A percentile compares a stretch with the other conserved stretches of the same genome.
phyloP scores from a whole-genome alignment of 2,113 vertebrate genomes.

The Mionectes macconnelli region DNA sequence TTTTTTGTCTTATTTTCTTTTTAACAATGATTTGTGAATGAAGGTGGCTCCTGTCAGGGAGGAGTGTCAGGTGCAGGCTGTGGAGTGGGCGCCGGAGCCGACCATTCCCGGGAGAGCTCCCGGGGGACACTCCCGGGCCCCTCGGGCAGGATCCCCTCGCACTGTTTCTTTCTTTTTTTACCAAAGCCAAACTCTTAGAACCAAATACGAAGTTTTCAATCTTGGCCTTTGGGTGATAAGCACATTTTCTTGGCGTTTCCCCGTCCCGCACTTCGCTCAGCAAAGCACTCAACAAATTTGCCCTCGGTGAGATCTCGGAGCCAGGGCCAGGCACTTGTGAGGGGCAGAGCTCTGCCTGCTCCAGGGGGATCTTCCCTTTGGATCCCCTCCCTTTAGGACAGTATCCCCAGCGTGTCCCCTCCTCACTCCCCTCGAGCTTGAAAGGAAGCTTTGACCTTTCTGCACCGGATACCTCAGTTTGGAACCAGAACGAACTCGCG shows the following conservation, averaged over 20 bases:
- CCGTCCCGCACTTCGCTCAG: neutral
- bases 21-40: neutral
- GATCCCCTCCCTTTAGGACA: neutral
- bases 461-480: slow-evolving; percentile 75
- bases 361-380: neutral
- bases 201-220: slow-evolving; percentile 20
- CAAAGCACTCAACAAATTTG: neutral
- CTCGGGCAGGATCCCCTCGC: neutral
- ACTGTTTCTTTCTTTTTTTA: neutral
- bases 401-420: neutral
- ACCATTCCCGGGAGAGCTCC: neutral
- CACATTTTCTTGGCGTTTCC: neutral
- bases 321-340: neutral
- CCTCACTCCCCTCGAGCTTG: neutral
- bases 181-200: slow-evolving; percentile 54
- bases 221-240: slow-evolving; percentile 32
- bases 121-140: neutral
- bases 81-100: neutral
- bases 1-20: too few species aligned
- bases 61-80: too few species aligned
- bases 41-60: neutral
- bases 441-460: slow-evolving; percentile 47
- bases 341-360: neutral
- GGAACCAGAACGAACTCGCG: slow-evolving; percentile 53
- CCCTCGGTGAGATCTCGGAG: neutral